Percentiles rank a stretch among this genome's conserved stretches.
Conservation (phyloP, 1,140 invertebrate species). For the Sycobia sp. region DNA sequence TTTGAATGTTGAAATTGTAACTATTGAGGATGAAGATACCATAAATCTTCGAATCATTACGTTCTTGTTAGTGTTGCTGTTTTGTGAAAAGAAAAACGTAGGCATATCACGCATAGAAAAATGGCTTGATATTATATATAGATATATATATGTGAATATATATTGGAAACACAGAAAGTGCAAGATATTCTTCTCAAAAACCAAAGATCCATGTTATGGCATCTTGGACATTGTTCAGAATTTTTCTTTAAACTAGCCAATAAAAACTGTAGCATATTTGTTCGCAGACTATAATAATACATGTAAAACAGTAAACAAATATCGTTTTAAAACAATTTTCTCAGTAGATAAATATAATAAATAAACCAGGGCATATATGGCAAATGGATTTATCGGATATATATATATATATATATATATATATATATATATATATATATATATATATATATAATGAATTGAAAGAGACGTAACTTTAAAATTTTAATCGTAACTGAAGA, state of each 20-base stretch:
- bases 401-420: too few species aligned
- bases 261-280: slow-evolving; percentile 15
- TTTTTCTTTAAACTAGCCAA: slow-evolving; percentile 8
- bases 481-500: too few species aligned
- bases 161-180: slow-evolving; percentile 4
- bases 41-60: slow-evolving; percentile 21
- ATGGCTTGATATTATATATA: slow-evolving; percentile 17
- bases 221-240: slow-evolving; percentile 5
- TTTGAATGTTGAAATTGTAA: slow-evolving; percentile 31
- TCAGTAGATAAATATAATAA: background rate
- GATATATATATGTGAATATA: slow-evolving; percentile 10
- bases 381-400: too few species aligned
- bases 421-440: too few species aligned
- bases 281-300: slow-evolving; percentile 10
- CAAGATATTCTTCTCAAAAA: background rate
- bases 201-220: background rate
- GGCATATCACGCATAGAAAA: background rate
- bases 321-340: slow-evolving; percentile 19
- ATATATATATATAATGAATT: too few species aligned
- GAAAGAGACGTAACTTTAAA: too few species aligned
- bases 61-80: slow-evolving; percentile 27
- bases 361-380: too few species aligned
- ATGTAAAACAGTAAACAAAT: slow-evolving; percentile 31
- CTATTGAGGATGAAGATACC: slow-evolving; percentile 2
- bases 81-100: background rate